Evolutionary conservation across 2,888 invertebrate genomes (phyloP).

Genomic region (Sinodicranocentrus sp.): DNA sequence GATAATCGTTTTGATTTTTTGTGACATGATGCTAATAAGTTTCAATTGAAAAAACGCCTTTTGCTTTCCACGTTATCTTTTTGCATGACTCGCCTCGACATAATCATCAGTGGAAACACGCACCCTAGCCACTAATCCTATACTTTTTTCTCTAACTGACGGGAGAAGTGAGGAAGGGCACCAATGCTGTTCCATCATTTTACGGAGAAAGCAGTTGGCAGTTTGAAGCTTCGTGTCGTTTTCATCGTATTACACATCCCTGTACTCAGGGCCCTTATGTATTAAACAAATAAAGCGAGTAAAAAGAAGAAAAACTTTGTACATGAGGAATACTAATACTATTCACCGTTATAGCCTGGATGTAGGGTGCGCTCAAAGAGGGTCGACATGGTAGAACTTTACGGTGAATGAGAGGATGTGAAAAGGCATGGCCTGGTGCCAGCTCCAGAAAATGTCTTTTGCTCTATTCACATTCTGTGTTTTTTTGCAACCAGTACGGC

Average conservation of each 20-base stretch:
- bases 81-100: too few relatives aligned
- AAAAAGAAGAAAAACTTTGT: neutral
- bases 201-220: neutral
- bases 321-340: neutral
- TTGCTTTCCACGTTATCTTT: too few relatives aligned
- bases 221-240: neutral
- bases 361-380: neutral
- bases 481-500: neutral
- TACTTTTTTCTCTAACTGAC: too few relatives aligned
- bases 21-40: too few relatives aligned
- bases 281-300: too few relatives aligned
- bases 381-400: too few relatives aligned
- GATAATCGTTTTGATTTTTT: too few relatives aligned
- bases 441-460: constrained; percentile 19
- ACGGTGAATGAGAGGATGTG: neutral
- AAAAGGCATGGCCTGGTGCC: constrained; percentile 29
- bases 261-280: neutral
- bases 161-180: too few relatives aligned
- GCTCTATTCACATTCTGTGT: neutral
- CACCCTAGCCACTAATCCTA: too few relatives aligned
- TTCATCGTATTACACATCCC: neutral
- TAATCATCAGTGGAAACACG: too few relatives aligned
- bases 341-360: neutral
- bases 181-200: constrained; percentile 7
- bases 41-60: too few relatives aligned